These are phyloP conservation scores for Tor tambroides DNA, from an alignment of 2,113 vertebrate species.

Conservation along the genomic window DNA sequence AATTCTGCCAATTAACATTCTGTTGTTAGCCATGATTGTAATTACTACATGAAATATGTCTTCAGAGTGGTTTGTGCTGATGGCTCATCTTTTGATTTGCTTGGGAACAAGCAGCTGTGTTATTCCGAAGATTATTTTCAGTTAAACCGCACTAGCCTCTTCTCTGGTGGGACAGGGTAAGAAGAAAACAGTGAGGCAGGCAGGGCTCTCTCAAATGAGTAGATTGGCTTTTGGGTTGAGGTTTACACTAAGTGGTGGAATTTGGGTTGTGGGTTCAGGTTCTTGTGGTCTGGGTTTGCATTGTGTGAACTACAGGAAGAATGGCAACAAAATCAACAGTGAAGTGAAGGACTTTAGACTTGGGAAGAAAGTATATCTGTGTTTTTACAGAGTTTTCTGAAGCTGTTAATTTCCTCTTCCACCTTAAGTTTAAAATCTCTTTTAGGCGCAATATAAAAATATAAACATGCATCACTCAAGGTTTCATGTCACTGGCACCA, in stretches of 20 bases:
- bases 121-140: slow-evolving; percentile 27
- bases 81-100: slow-evolving; percentile 34
- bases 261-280: slow-evolving; percentile 47
- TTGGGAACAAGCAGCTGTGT: slow-evolving; percentile 2
- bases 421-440: background rate
- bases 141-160: slow-evolving; percentile 12
- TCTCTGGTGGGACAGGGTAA: slow-evolving; percentile 24
- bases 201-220: slow-evolving; percentile 56
- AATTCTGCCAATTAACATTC: slow-evolving; percentile 58
- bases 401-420: background rate
- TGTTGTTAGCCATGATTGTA: slow-evolving; percentile 53
- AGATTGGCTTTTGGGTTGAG: slow-evolving; percentile 56
- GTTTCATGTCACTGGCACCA: background rate
- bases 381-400: background rate
- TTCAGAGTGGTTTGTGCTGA: slow-evolving; percentile 48
- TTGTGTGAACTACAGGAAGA: slow-evolving; percentile 54
- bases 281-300: slow-evolving; percentile 62
- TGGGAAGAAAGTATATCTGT: background rate
- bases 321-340: background rate
- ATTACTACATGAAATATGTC: slow-evolving; percentile 25
- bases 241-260: slow-evolving; percentile 53
- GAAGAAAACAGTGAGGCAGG: slow-evolving; percentile 51
- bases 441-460: background rate
- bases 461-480: background rate
- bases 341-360: background rate